phyloP scores from a whole-genome alignment of 2,888 invertebrate genomes.

The Amiota communis region DNA sequence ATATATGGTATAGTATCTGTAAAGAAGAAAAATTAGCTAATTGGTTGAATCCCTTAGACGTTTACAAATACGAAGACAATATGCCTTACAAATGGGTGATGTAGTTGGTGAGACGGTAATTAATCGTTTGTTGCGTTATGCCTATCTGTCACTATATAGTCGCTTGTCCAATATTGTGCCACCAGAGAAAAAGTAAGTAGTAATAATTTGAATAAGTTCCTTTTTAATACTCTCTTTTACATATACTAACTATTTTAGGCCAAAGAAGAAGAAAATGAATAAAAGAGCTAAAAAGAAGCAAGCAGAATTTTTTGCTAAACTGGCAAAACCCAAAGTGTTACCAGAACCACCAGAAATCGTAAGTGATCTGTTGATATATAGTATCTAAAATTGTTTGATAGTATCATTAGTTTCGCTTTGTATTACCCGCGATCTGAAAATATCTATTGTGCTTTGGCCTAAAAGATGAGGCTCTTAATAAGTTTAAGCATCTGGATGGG shows the following conservation, averaged over 20 bases:
- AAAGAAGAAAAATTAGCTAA: too few species aligned
- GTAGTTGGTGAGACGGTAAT: slow-evolving; percentile 52
- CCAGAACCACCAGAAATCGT: slow-evolving; percentile 50
- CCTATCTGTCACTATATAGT: slow-evolving; percentile 69
- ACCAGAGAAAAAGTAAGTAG: slow-evolving; percentile 57
- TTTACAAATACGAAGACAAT: slow-evolving; percentile 38
- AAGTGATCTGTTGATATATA: slow-evolving; percentile 23
- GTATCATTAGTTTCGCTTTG: too few species aligned
- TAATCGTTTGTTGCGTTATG: slow-evolving; percentile 65
- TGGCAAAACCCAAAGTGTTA: slow-evolving; percentile 63
- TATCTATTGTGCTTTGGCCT: too few species aligned
- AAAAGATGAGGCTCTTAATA: too few species aligned
- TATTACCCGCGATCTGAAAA: too few species aligned
- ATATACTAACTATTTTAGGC: slow-evolving; percentile 41
- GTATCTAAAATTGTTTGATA: too few species aligned
- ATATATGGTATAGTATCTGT: too few species aligned
- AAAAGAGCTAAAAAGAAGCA: slow-evolving; percentile 58
- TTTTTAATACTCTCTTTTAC: neutral
- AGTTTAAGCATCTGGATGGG: too few species aligned
- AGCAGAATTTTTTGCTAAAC: slow-evolving; percentile 53
- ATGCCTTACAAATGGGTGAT: slow-evolving; percentile 44
- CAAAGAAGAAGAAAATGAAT: slow-evolving; percentile 50
- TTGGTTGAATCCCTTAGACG: slow-evolving; percentile 38
- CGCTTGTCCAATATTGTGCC: slow-evolving; percentile 64
- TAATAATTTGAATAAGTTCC: neutral